Evolutionary conservation across 1,140 invertebrate species (phyloP).

Genomic region (Microvelia longipes): DNA sequence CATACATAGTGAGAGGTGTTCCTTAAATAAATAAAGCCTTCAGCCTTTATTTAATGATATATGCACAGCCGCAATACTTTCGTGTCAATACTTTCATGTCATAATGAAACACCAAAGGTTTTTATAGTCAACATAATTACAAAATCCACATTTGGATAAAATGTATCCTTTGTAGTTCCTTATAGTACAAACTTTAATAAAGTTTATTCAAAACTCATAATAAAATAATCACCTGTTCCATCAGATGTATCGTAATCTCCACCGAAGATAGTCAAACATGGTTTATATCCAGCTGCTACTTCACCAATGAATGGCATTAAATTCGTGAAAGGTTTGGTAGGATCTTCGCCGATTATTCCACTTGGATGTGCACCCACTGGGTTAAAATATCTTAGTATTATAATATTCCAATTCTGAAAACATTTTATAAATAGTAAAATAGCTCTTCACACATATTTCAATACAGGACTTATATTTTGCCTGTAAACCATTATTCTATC

Average conservation of each 20-base stretch:
- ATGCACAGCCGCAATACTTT: not conserved
- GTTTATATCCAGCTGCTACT: constrained; percentile 64
- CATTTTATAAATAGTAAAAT: constrained; percentile 13
- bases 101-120: too few species aligned
- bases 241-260: constrained; percentile 78
- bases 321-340: constrained; percentile 73
- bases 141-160: too few species aligned
- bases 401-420: constrained; percentile 72
- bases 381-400: constrained; percentile 81
- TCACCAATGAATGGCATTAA: constrained; percentile 77
- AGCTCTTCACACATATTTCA: too few species aligned
- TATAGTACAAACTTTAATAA: too few species aligned
- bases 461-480: too few species aligned
- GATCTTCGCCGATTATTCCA: constrained; percentile 82
- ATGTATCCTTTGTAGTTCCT: too few species aligned
- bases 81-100: not conserved
- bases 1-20: not conserved
- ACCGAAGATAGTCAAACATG: constrained; percentile 66
- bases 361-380: constrained; percentile 78
- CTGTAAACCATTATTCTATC: too few species aligned
- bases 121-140: too few species aligned
- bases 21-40: not conserved
- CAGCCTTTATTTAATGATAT: not conserved
- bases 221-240: constrained; percentile 53
- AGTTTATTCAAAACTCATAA: not conserved